A percentile compares a stretch with the other conserved stretches of the same genome.
These are phyloP conservation scores for Drosophila guanche DNA, from an alignment of 1,140 invertebrate species.

Conservation along the genomic window DNA sequence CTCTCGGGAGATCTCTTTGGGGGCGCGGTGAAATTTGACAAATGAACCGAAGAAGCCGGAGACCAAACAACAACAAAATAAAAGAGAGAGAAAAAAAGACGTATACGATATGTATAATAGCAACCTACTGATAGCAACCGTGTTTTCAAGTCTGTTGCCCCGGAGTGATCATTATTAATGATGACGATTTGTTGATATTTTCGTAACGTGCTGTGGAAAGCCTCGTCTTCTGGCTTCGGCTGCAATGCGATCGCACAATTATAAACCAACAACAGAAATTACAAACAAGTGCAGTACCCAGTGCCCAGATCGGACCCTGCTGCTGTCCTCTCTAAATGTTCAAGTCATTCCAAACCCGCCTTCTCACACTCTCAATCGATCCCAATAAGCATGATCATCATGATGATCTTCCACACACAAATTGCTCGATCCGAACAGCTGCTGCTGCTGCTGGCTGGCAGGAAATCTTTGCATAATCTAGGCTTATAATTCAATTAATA, in stretches of 20 bases:
- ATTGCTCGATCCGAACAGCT: constrained; percentile 60
- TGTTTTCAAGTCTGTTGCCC: constrained; percentile 55
- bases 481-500: constrained; percentile 83
- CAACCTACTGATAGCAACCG: constrained; percentile 30
- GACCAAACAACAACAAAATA: constrained; percentile 32
- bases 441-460: constrained; percentile 44
- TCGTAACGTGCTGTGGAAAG: constrained; percentile 72
- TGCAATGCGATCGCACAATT: constrained; percentile 64
- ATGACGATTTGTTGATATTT: constrained; percentile 83
- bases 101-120: constrained; percentile 7
- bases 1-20: constrained; percentile 55
- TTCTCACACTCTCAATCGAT: constrained; percentile 5
- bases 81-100: background rate
- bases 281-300: constrained; percentile 72
- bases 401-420: constrained; percentile 66
- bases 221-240: constrained; percentile 15
- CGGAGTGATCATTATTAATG: constrained; percentile 83
- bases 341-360: constrained; percentile 62
- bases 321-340: constrained; percentile 33
- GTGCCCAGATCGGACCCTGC: background rate
- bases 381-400: constrained; percentile 40
- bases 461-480: constrained; percentile 83
- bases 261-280: constrained; percentile 70
- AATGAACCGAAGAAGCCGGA: constrained; percentile 66
- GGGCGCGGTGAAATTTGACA: constrained; percentile 79